Base-by-base conservation (phyloP, 2,797 vertebrate genomes). In the Morus bassanus region DNA sequence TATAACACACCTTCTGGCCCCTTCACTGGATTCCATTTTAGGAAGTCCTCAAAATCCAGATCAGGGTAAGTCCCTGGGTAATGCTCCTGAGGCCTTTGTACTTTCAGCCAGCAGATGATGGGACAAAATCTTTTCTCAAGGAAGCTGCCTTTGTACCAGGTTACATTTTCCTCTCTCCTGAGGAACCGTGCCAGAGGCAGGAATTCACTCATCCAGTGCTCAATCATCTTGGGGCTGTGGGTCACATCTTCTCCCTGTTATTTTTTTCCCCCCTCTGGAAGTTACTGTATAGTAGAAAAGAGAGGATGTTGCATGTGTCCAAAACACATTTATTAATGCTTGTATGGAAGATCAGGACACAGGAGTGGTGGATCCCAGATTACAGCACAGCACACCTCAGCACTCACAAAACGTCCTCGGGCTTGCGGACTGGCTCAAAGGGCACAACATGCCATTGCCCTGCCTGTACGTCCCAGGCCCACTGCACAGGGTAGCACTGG, bases 181-280 rank as follows among this genome's bases (percentile, higher is more conserved):
- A 53, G n/a, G 23, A 75, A 10, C 24, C 19, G 22, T 2, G 11
- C 1, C 6, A 39, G 2, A 14, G 46, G 76, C 73, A 90, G 76
- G 19, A 77, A 72, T 61, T 85, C 45, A 81, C 1, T 33, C 35
- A 68, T 37, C 57, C 31, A 22, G 16, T 70, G 46, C 48, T 0
- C 1, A 0, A 73, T 17, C 16, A 45, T 57, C 77, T 24, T 39
- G 41, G 28, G 63, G 11, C 41, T 69, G 43, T 13, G 30, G 31
- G 33, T 39, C 59, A 39, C 27, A 41, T 27, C 27, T 41, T 30
- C 37, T 30, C 37, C 37, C 18, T 30, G 18, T 30, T 37, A 24
- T 27, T 18, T 60, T 2, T 17, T 8, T 1, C 5, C 1, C 9
- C 24, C 37, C 27, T 16, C 24, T 2, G 16, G 18, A 75, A 65